Base-by-base conservation (phyloP, 2,888 invertebrate species). In the Sarcophaga subvicina region DNA sequence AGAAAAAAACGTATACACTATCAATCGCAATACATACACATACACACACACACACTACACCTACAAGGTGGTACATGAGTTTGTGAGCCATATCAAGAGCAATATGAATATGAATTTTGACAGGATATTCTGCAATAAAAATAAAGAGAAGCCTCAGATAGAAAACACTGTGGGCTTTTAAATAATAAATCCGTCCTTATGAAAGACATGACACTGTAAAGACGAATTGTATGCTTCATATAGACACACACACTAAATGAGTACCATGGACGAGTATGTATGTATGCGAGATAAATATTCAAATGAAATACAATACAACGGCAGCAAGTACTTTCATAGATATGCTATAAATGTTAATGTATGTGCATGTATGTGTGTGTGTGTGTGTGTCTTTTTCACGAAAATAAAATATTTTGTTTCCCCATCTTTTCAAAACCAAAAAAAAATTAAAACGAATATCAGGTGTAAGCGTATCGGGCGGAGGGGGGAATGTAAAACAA, bases 81-180 rank as follows among this genome's bases (percentile, higher is more conserved):
- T 2, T 54, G 17, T 17, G 4, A 4, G 54, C 54, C 54, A 17
- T 14, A 54, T 54, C 37, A 54, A 54, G 17, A 54, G 14, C 54
- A 54, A 54, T 54, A 54, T n/a, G 47, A 27, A 47, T 6, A 63
- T 76, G 17, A 17, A 62, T 17, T 77, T n/a, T 54, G 66, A 47
- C 66, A 66, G 27, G 20, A 27, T 20, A 47, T 60, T 71, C 17
- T 14, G 5, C 4, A 17, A 54, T 14, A 54, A 54, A 12, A 54
- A 54, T 17, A 54, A 54, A 12, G 17, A 54, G 54, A 3, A 54
- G 14, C 17, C 54, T 54, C 17, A 1, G 12, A 14, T 14, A 54
- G 12, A 54, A 12, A 54, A 54, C 54, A 54, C 0, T 3, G 12
- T 54, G 54, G 4, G 4, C 17, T 17, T 49, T 54, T 14, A 54